These are phyloP conservation scores for Augiades crinisus DNA, from an alignment of 2,888 invertebrate genomes.

Conservation along the genomic window DNA sequence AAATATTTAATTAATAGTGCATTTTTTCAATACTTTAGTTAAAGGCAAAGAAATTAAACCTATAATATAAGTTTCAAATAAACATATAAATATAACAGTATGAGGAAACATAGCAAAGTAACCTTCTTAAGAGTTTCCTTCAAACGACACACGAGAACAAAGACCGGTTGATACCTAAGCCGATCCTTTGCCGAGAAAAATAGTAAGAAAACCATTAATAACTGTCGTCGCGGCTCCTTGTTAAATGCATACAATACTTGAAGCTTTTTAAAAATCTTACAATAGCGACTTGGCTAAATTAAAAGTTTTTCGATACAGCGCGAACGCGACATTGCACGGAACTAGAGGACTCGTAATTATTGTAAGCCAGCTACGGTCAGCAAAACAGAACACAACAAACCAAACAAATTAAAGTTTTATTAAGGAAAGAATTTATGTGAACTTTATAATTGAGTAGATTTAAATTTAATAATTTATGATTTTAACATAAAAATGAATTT, in stretches of 20 bases:
- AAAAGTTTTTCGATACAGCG: constrained; percentile 79
- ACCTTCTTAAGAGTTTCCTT: constrained; percentile 33
- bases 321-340: constrained; percentile 76
- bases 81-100: too few species aligned
- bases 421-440: too few species aligned
- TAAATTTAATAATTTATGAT: too few species aligned
- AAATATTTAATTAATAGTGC: too few species aligned
- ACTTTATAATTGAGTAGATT: too few species aligned
- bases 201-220: constrained; percentile 78
- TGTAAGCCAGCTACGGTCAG: constrained; percentile 49
- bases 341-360: constrained; percentile 75
- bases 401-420: too few species aligned
- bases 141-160: constrained; percentile 52
- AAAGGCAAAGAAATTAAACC: too few species aligned
- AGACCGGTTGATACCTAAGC: constrained; percentile 63
- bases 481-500: too few species aligned
- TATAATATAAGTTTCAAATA: too few species aligned
- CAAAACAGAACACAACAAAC: too few species aligned
- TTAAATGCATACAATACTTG: constrained; percentile 81
- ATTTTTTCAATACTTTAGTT: too few species aligned
- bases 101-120: constrained; percentile 18
- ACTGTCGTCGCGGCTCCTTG: constrained; percentile 75
- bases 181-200: constrained; percentile 78
- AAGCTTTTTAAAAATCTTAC: constrained; percentile 79
- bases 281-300: constrained; percentile 80